These are phyloP conservation scores for Ischnus inquisitorius DNA, from an alignment of 2,888 invertebrate species.

Conservation along the genomic window DNA sequence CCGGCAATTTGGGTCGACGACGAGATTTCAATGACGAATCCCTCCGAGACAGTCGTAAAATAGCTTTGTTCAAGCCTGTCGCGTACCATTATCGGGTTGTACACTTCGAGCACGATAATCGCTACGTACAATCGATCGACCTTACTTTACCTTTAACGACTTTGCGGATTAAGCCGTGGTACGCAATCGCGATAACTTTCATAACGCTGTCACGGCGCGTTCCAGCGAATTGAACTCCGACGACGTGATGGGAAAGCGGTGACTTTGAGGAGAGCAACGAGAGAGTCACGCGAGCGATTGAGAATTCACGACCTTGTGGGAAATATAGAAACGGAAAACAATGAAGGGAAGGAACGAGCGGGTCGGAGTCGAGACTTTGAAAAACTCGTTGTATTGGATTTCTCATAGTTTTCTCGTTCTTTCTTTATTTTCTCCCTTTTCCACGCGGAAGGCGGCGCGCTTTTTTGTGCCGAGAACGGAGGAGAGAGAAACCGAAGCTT, in stretches of 20 bases:
- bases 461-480: background rate
- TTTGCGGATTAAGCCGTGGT: slow-evolving; percentile 38
- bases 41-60: slow-evolving; percentile 32
- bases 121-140: slow-evolving; percentile 38
- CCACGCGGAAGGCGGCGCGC: background rate
- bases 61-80: slow-evolving; percentile 15
- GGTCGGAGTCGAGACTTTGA: background rate
- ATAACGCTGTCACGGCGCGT: slow-evolving; percentile 15
- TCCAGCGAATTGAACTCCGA: slow-evolving; percentile 11
- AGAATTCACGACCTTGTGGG: slow-evolving; percentile 9
- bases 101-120: background rate
- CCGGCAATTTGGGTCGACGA: background rate
- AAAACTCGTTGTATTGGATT: slow-evolving; percentile 30
- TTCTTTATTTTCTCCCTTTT: slow-evolving; percentile 28
- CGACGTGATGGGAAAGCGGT: slow-evolving; percentile 18
- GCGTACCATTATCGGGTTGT: slow-evolving; percentile 30
- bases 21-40: slow-evolving; percentile 55
- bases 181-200: slow-evolving; percentile 11
- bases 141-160: slow-evolving; percentile 41
- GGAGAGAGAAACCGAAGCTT: slow-evolving; percentile 36
- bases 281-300: background rate
- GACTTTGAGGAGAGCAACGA: slow-evolving; percentile 20
- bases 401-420: slow-evolving; percentile 33
- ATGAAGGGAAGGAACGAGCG: slow-evolving; percentile 33
- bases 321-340: slow-evolving; percentile 75